Evolutionary conservation across 2,797 vertebrate species (phyloP).

Genomic region (Pithecia hirsuta): DNA sequence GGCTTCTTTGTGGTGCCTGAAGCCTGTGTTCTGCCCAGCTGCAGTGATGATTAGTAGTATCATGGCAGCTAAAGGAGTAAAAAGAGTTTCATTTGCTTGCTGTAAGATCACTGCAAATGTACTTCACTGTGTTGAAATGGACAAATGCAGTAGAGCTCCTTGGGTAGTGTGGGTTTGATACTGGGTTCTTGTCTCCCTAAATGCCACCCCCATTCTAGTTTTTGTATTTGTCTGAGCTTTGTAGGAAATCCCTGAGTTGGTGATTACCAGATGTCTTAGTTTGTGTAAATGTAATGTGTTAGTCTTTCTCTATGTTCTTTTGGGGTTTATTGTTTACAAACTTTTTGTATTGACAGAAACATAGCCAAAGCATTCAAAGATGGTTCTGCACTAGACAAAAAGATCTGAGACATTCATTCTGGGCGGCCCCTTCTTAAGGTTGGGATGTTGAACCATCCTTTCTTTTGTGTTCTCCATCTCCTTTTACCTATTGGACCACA

Average conservation of each 20-base stretch:
- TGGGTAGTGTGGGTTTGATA: constrained; percentile 69
- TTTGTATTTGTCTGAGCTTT: constrained; percentile 66
- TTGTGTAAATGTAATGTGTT: constrained; percentile 82
- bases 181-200: constrained; percentile 58
- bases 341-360: constrained; percentile 65
- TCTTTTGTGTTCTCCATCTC: constrained; percentile 6
- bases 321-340: constrained; percentile 86
- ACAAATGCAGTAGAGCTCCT: constrained; percentile 84
- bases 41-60: constrained; percentile 46
- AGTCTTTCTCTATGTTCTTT: constrained; percentile 78
- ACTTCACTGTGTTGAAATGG: constrained; percentile 86
- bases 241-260: constrained; percentile 72
- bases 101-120: constrained; percentile 87
- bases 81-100: constrained; percentile 55
- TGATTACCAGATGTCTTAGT: constrained; percentile 78
- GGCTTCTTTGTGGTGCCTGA: background rate
- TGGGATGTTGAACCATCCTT: background rate
- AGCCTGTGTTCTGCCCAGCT: constrained; percentile 48
- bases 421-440: background rate
- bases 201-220: constrained; percentile 66
- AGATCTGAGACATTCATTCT: constrained; percentile 47
- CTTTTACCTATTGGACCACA: background rate
- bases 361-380: constrained; percentile 80
- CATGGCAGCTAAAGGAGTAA: constrained; percentile 55
- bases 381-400: constrained; percentile 73